Percentiles rank a stretch among this genome's conserved stretches.
Conservation (phyloP, 1,140 invertebrate genomes). For the Trichonephila inaurata region DNA sequence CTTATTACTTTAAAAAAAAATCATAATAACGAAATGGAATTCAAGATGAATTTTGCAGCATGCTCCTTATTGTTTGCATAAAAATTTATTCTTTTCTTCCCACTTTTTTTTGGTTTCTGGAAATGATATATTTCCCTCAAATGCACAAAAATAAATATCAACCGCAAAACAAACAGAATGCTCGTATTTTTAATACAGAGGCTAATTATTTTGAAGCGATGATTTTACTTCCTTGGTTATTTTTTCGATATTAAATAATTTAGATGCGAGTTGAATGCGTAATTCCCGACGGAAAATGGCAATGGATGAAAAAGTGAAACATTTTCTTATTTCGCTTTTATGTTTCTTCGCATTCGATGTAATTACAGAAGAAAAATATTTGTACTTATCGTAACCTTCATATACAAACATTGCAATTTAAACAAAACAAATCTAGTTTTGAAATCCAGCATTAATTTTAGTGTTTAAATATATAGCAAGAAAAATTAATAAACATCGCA, state of each 20-base stretch:
- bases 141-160: not conserved
- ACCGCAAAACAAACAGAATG: conserved; percentile 13
- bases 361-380: not conserved
- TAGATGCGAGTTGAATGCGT: not conserved
- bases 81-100: not conserved
- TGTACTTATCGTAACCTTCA: too few species aligned
- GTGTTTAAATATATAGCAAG: too few species aligned
- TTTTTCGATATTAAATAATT: not conserved
- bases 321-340: not conserved
- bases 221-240: not conserved
- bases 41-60: not conserved
- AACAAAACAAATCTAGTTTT: too few species aligned
- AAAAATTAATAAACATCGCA: too few species aligned
- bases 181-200: not conserved
- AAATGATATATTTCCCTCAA: not conserved
- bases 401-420: too few species aligned
- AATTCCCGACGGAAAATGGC: not conserved
- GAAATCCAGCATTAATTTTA: too few species aligned
- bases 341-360: not conserved
- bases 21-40: conserved; percentile 3
- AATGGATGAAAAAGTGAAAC: not conserved
- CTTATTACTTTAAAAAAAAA: conserved; percentile 27
- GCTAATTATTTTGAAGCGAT: conserved; percentile 27
- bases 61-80: not conserved
- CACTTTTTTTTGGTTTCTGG: not conserved